Evolutionary conservation across 2,888 invertebrate genomes (phyloP).

Genomic region (Biston stratarius): DNA sequence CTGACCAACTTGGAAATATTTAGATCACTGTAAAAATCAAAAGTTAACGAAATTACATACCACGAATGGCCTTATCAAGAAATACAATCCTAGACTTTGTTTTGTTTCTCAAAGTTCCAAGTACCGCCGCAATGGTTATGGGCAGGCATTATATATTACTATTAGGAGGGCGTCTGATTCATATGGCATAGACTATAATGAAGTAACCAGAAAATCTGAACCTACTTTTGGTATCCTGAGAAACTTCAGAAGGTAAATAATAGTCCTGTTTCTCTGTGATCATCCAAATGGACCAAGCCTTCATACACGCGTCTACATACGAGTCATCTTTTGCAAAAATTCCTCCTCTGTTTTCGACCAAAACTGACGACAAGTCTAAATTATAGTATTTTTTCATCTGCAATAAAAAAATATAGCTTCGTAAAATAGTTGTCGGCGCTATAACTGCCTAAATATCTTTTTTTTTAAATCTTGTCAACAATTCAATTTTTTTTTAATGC

Average conservation of each 20-base stretch:
- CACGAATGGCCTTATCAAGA: too few relatives aligned
- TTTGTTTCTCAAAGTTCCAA: too few relatives aligned
- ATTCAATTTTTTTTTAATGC: too few relatives aligned
- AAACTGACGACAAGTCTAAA: constrained; percentile 54
- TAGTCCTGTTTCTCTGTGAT: constrained; percentile 76
- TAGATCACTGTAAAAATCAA: too few relatives aligned
- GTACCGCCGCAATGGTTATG: too few relatives aligned
- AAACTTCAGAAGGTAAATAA: constrained; percentile 42
- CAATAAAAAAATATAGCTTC: constrained; percentile 35
- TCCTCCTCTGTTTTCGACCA: constrained; percentile 52
- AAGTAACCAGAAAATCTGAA: constrained; percentile 2
- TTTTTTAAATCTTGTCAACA: too few relatives aligned
- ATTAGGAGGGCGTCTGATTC: too few relatives aligned
- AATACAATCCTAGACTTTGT: too few relatives aligned
- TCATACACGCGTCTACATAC: constrained; percentile 68
- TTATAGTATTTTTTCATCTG: constrained; percentile 66
- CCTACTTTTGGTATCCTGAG: constrained; percentile 49
- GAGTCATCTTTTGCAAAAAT: constrained; percentile 57
- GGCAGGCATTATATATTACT: too few relatives aligned
- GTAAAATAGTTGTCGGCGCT: not conserved
- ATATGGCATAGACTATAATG: not conserved
- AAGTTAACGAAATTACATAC: too few relatives aligned
- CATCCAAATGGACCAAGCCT: constrained; percentile 73
- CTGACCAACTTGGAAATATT: too few relatives aligned
- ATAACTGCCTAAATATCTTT: too few relatives aligned